Conservation (phyloP, 2,888 invertebrate species). For the Plebejus anna region DNA sequence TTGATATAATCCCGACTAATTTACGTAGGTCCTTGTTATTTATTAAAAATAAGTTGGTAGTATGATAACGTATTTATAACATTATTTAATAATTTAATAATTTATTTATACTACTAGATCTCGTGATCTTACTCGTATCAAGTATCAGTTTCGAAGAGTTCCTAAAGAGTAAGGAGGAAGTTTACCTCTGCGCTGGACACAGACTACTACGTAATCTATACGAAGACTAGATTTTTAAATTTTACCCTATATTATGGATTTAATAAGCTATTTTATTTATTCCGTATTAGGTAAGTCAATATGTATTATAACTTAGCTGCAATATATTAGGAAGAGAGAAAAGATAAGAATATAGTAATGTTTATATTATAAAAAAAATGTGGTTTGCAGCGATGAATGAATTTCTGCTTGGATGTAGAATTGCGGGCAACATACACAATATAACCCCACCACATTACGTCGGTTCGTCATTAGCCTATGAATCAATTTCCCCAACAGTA, state of each 20-base stretch:
- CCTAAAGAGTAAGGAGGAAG: neutral
- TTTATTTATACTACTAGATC: neutral
- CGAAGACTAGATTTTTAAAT: neutral
- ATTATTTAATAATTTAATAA: too few relatives aligned
- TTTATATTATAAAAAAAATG: neutral
- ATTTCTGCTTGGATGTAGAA: too few relatives aligned
- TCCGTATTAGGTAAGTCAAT: too few relatives aligned
- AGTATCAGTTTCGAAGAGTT: neutral
- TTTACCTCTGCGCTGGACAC: conserved; percentile 9
- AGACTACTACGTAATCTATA: neutral
- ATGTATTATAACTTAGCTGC: too few relatives aligned
- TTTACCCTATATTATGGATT: too few relatives aligned
- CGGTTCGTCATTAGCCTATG: neutral
- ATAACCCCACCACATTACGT: neutral
- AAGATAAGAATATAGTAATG: neutral
- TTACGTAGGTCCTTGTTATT: too few relatives aligned
- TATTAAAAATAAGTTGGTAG: too few relatives aligned
- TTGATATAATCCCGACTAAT: too few relatives aligned
- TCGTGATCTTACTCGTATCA: neutral
- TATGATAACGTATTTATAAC: too few relatives aligned
- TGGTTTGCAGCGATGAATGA: neutral
- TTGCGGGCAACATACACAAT: too few relatives aligned
- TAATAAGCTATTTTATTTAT: too few relatives aligned
- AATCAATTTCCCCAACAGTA: neutral
- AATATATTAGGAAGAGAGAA: neutral